Base-by-base conservation (phyloP, 1,140 invertebrate species). In the Drosophila seguyi region DNA sequence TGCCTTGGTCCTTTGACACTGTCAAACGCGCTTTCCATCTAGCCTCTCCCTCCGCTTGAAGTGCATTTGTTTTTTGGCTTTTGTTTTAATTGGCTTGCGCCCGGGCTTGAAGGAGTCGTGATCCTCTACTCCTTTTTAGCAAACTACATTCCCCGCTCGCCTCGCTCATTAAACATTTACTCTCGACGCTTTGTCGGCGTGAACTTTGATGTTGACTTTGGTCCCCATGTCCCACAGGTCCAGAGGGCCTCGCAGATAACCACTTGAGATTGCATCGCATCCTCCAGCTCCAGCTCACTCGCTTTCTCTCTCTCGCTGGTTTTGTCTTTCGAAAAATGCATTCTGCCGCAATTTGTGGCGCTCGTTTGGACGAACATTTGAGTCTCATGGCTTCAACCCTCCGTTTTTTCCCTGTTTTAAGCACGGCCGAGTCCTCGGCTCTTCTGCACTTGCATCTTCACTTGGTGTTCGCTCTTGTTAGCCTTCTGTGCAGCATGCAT, bases 151-250 rank as follows among this genome's bases (percentile, higher is more conserved):
- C 45, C 50, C 55, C 73, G 29, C 22, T 16, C 39, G 47, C 59
- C 67, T 58, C 81, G 71, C 86, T 90, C 85, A 90, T 90, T 90
- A 90, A 90, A 90, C 81, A 90, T 90, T 90, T 90, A 90, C 85
- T 79, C 65, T 63, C 81, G 78, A 85, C 81, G 86, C 86, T 90
- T 90, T 90, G 85, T 90, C 85, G 85, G 85, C 85, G 85, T 90
- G 85, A 90, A 90, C 85, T 90, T 90, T 90, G 85, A 90, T 90
- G 85, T 90, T 88, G 85, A 88, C 81, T 88, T 75, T 88, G 81
- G 61, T 72, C 25, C 56, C 52, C 53, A 50, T 61, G 57, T 41
- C 59, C 57, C 60, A 29, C 60, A 68, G 41, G 75, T 78, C 65
- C 76, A 59, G 57, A 58, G 55, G 75, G 61, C 60, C 69, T 62